Base-by-base conservation (phyloP, 1,140 invertebrate genomes). In the Drosophila paulistorum region DNA sequence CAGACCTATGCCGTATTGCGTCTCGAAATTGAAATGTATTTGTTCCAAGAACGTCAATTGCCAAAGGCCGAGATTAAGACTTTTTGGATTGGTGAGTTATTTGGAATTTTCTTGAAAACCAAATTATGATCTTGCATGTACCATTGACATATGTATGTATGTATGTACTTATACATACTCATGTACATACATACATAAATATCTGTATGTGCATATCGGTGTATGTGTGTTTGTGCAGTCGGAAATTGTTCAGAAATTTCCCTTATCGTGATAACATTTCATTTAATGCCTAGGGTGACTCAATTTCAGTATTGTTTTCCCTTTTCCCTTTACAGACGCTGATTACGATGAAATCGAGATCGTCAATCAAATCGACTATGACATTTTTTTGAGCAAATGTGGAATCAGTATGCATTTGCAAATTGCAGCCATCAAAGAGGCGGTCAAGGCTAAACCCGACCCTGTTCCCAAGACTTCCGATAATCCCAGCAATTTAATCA, bases 291-390 rank as follows among this genome's bases (percentile, higher is more conserved):
- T 17, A 17, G 17, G 17, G 17, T 17, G 20, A 23, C 1, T 23
- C 20, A 23, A 23, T 23, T 23, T 23, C 20, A 23, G 1, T 1
- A 2, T 2, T 23, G 20, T 2, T 23, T 23, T 6, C 35, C 23
- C 41, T 33, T 6, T 13, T 58, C 58, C 65, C 65, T 57, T 23
- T 83, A 10, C 54, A 91, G 90, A 91, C 70, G 20, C 41, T 1
- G 90, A 91, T 45, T 11, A 54, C 17, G 90, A 91, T 81, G 85
- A 90, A 79, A 90, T 91, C 23, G 90, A 87, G 23, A 81, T 91
- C 26, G 39, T 78, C 66, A 90, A 87, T 64, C 77, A 90, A 51
- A 66, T 60, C 65, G 84, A 90, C 58, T 91, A 86, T 59, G 77
- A 87, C 1, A 78, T 91, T 35, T 91, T 91, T 62, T 17, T 84